Percentiles rank a stretch among this genome's conserved stretches.
Conservation (phyloP, 2,113 vertebrate genomes). For the Nycticebus coucang region DNA sequence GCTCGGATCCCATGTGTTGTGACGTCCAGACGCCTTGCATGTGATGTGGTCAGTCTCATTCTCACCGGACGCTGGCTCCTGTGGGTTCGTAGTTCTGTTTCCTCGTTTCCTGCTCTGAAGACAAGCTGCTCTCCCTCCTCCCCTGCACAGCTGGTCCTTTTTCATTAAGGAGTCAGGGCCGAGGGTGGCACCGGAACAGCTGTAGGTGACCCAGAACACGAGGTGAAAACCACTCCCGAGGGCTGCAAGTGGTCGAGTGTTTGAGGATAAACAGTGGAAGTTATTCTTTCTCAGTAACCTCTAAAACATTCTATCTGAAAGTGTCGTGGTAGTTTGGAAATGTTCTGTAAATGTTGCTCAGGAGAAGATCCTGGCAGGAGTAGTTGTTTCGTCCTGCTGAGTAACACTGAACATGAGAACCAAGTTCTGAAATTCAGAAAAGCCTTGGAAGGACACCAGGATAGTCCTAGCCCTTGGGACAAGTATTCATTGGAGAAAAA, state of each 20-base stretch:
- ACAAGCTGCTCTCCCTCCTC: accelerated
- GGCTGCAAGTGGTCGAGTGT: accelerated
- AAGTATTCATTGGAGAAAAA: accelerated
- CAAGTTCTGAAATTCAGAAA: accelerated
- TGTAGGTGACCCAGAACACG: accelerated
- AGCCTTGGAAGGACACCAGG: not conserved
- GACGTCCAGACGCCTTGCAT: not conserved
- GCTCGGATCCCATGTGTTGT: accelerated
- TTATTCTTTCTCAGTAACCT: not conserved
- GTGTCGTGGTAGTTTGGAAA: not conserved
- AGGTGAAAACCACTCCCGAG: accelerated
- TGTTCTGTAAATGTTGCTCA: accelerated
- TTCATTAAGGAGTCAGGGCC: accelerated
- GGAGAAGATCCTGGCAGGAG: not conserved
- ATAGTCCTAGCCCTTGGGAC: not conserved
- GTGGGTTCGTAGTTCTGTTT: not conserved
- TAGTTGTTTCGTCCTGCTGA: not conserved
- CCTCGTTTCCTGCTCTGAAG: not conserved
- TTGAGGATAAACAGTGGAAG: no score
- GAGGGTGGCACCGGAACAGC: accelerated
- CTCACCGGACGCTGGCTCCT: not conserved
- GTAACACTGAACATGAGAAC: not conserved
- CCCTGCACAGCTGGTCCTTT: accelerated
- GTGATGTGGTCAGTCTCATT: not conserved
- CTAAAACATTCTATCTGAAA: accelerated